Percentiles rank a stretch among this genome's conserved stretches.
Conservation (phyloP, 1,140 invertebrate species). For the Drosophila guanche region DNA sequence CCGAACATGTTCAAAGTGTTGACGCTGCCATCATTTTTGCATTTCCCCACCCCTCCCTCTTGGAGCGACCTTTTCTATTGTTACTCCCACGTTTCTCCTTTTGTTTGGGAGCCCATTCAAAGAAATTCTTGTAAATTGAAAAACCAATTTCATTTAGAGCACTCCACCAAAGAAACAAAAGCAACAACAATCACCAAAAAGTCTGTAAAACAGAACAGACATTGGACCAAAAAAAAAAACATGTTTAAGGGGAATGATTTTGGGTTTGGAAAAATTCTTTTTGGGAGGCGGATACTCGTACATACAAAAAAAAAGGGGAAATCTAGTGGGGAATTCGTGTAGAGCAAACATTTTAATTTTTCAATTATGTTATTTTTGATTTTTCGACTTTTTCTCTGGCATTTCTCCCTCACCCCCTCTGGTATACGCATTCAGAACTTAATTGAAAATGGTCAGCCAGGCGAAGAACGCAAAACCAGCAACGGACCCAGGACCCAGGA, state of each 20-base stretch:
- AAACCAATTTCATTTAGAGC: conserved; percentile 69
- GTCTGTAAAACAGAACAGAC: conserved; percentile 38
- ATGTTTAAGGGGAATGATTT: conserved; percentile 20
- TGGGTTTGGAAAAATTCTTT: conserved; percentile 1
- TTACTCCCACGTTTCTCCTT: conserved; percentile 15
- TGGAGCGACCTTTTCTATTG: conserved; percentile 24
- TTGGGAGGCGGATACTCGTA: not conserved
- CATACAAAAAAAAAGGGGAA: conserved; percentile 26
- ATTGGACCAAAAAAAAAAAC: conserved; percentile 30
- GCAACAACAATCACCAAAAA: conserved; percentile 53
- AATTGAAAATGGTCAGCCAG: conserved; percentile 67
- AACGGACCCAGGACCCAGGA: not conserved
- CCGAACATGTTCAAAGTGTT: conserved; percentile 1
- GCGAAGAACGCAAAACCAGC: not conserved
- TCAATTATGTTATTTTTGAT: conserved; percentile 75
- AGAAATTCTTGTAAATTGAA: conserved; percentile 39
- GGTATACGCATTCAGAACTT: conserved; percentile 30
- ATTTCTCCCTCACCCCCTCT: conserved; percentile 15
- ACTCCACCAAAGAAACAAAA: conserved; percentile 45
- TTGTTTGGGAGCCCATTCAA: not conserved
- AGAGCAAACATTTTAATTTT: conserved; percentile 70
- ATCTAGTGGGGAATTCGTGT: conserved; percentile 63
- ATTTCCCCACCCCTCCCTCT: not conserved
- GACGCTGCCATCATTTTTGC: not conserved
- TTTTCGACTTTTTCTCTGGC: conserved; percentile 47